These are phyloP conservation scores for Pachypsylla venusta DNA, from an alignment of 1,140 invertebrate species.

Conservation along the genomic window DNA sequence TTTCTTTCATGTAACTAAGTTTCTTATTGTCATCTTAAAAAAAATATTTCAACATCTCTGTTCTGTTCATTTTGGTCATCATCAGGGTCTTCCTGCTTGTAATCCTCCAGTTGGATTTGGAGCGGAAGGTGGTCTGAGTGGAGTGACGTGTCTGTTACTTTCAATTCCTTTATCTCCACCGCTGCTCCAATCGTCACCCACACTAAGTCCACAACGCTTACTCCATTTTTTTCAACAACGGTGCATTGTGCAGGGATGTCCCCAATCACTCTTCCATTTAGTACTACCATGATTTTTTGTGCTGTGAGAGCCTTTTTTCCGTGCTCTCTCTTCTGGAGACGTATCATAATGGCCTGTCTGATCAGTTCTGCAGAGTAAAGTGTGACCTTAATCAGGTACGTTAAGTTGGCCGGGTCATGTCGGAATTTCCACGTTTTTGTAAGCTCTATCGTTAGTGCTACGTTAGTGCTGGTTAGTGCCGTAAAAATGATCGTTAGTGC, in stretches of 20 bases:
- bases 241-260: not conserved
- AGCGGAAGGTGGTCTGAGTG: not conserved
- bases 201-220: not conserved
- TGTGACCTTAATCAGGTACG: too few species aligned
- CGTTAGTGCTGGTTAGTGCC: too few species aligned
- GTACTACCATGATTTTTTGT: too few species aligned
- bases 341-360: not conserved
- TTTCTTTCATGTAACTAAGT: too few species aligned
- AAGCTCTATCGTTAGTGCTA: too few species aligned
- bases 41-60: too few species aligned
- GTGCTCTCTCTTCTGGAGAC: not conserved
- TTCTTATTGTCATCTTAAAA: too few species aligned
- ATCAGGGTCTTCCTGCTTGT: not conserved
- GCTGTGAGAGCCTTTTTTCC: too few species aligned
- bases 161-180: not conserved
- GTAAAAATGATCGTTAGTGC: too few species aligned
- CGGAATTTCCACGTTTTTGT: too few species aligned
- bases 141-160: not conserved
- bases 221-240: not conserved
- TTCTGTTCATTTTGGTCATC: too few species aligned
- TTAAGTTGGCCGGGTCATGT: too few species aligned
- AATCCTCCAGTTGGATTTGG: not conserved
- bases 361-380: not conserved
- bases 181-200: not conserved
- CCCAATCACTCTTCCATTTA: not conserved